Evolutionary conservation across 2,113 vertebrate genomes (phyloP).

Genomic region (Agapornis roseicollis): DNA sequence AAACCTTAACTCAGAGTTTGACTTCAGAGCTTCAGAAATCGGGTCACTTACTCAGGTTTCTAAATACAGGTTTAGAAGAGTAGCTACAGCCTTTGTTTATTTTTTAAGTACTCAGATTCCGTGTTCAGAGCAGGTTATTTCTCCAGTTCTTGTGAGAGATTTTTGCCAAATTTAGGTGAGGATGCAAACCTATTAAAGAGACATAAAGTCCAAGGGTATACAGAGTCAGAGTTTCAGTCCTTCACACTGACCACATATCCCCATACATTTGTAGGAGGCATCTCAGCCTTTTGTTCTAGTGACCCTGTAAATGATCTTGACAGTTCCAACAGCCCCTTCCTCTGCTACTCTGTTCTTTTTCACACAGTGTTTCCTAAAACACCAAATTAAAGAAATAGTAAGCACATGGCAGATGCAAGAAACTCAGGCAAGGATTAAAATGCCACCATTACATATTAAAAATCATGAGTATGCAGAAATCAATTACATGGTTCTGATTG

Average conservation of each 20-base stretch:
- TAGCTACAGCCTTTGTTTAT: not conserved
- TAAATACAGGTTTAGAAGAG: not conserved
- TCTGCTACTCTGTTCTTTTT: not conserved
- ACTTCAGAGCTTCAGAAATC: slow-evolving; percentile 23
- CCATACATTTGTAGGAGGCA: not conserved
- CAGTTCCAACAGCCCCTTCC: not conserved
- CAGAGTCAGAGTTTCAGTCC: not conserved
- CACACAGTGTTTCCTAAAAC: not conserved
- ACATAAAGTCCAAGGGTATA: accelerated
- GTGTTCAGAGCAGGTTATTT: not conserved
- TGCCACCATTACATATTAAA: not conserved
- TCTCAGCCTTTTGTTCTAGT: not conserved
- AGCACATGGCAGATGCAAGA: not conserved
- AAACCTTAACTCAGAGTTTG: slow-evolving; percentile 1
- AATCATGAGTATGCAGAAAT: not conserved
- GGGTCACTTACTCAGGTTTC: slow-evolving; percentile 6
- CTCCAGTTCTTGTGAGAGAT: not conserved
- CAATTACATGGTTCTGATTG: not conserved
- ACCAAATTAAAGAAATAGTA: not conserved
- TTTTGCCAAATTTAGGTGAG: not conserved
- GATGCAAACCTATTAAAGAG: not conserved
- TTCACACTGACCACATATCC: not conserved
- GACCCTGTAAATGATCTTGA: not conserved
- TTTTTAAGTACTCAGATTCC: not conserved
- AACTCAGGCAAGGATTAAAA: not conserved